Evolutionary conservation across 2,113 vertebrate genomes (phyloP).

Genomic region (Spizaetus ornatus): DNA sequence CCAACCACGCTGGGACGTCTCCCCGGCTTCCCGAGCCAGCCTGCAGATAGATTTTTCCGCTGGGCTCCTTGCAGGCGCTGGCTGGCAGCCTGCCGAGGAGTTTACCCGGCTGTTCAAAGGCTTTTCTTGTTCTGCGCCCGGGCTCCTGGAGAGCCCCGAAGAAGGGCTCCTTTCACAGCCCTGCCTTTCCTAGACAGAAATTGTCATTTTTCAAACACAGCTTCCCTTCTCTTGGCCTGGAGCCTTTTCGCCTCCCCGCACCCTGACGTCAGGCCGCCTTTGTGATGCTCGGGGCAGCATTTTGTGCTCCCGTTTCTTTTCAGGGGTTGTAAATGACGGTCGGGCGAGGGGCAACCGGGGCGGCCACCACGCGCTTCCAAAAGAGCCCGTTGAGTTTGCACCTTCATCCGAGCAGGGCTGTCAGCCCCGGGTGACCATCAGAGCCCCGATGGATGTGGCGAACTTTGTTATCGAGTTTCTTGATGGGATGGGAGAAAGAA

Average conservation of each 20-base stretch:
- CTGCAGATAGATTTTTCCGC: background rate
- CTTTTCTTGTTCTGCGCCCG: conserved; percentile 25
- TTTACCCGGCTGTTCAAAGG: conserved; percentile 15
- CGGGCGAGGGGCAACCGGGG: background rate
- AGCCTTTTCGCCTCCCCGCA: background rate
- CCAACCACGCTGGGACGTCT: background rate
- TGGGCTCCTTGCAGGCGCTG: background rate
- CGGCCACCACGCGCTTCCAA: fast-evolving
- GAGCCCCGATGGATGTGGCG: fast-evolving
- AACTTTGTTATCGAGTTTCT: background rate
- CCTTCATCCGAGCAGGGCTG: background rate
- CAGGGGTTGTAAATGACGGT: fast-evolving
- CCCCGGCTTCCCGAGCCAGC: background rate
- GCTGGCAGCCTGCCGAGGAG: background rate
- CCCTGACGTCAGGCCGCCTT: conserved; percentile 7
- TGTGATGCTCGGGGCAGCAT: background rate
- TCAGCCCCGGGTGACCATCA: fast-evolving
- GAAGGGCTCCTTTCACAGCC: conserved; percentile 48
- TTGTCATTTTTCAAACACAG: conserved; percentile 35
- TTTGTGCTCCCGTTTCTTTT: background rate
- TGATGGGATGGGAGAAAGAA: background rate
- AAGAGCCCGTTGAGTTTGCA: background rate
- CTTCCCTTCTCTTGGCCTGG: conserved; percentile 8
- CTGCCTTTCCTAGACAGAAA: conserved; percentile 55
- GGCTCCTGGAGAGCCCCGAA: background rate